Base-by-base conservation (phyloP, 2,888 invertebrate species). In the Caenorhabditis plicata region DNA sequence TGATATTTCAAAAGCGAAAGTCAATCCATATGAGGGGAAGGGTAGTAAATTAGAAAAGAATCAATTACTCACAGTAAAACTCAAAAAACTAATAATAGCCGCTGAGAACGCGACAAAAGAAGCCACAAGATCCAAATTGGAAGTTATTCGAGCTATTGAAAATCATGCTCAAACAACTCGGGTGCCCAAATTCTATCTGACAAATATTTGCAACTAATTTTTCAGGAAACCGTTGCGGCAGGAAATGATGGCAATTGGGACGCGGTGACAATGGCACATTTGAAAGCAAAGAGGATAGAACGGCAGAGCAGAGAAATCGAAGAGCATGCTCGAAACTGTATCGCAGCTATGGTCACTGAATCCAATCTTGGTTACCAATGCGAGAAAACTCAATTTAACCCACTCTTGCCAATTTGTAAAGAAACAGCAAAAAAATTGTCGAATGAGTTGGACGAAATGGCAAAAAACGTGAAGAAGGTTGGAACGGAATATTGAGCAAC, bases 201-300 rank as follows among this genome's bases (percentile, higher is more conserved):
- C 29, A 7, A 27, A 9, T 36, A 9, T 36, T 36, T 9, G n/a
- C 36, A 17, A 36, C 36, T 11, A 9, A 3, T 9, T 22, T 67
- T 83, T 27, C 80, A 80, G 63, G 74, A 77, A 44, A 83, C 83
- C 17, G 82, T 84, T 78, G 82, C 83, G 38, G 69, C 38, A 3
- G 66, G 66, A 36, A 51, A 60, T 19, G 41, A 51, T 31, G 69
- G 62, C 9, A 62, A 66, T 43, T 69, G 69, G 69, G 64, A 64
- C 29, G 45, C 48, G 13, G 73, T 78, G 9, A 68, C 67, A 20
- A 51, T 63, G 3, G 76, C 81, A 11, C 74, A 80, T 32, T 51
- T 72, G n/a, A 43, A 70, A 4, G 67, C 77, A 4, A 55, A 74
- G 27, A 31, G 48, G 20, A 19, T 44, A 22, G 46, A 55, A 9